These are phyloP conservation scores for Dynastes hyllus DNA, from an alignment of 2,888 invertebrate genomes.

Conservation along the genomic window DNA sequence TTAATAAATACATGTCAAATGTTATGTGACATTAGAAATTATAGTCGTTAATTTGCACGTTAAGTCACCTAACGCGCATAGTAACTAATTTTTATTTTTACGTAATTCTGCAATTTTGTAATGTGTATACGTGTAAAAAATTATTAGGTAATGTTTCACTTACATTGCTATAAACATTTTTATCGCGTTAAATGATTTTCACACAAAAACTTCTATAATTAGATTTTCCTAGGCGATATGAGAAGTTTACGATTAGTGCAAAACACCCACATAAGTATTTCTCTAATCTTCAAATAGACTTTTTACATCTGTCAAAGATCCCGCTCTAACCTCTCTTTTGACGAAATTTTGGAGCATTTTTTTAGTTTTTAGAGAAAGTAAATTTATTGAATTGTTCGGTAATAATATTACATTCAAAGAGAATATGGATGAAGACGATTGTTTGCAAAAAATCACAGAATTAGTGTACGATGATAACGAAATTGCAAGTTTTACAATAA, in stretches of 20 bases:
- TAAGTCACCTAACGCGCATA: constrained; percentile 11
- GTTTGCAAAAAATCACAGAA: constrained; percentile 48
- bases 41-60: constrained; percentile 15
- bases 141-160: neutral
- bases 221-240: neutral
- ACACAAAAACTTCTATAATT: neutral
- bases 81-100: constrained; percentile 19
- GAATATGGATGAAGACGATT: constrained; percentile 43
- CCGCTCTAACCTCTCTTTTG: neutral
- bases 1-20: constrained; percentile 48
- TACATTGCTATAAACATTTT: neutral
- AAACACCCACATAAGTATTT: neutral
- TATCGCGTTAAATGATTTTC: neutral
- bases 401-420: no score
- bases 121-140: constrained; percentile 1
- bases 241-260: constrained; percentile 11
- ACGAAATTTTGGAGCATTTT: neutral
- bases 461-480: constrained; percentile 48
- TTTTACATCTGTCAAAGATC: constrained; percentile 7
- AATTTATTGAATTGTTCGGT: no score
- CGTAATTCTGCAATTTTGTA: neutral
- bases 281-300: neutral
- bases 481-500: constrained; percentile 35
- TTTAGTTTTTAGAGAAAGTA: neutral
- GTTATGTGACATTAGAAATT: constrained; percentile 47